Conservation (phyloP, 2,888 invertebrate species). For the Cacoxenus indagator region DNA sequence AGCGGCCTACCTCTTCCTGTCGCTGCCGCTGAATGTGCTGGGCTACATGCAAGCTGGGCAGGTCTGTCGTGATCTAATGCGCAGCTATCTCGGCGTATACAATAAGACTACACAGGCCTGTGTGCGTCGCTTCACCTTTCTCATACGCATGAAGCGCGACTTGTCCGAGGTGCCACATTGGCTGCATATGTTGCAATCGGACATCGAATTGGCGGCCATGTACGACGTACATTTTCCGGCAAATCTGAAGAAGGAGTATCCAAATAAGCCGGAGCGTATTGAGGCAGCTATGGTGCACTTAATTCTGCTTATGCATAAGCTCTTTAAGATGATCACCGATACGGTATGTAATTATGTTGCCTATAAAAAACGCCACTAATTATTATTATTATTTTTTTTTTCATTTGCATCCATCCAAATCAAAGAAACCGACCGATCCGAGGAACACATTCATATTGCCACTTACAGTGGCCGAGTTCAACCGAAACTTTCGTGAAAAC, state of each 20-base stretch:
- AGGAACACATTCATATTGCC: slow-evolving; percentile 59
- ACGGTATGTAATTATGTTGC: slow-evolving; percentile 32
- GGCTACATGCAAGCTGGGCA: slow-evolving; percentile 66
- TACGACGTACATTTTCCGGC: slow-evolving; percentile 70
- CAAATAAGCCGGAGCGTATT: slow-evolving; percentile 54
- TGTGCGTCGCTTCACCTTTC: slow-evolving; percentile 76
- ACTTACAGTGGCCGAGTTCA: slow-evolving; percentile 63
- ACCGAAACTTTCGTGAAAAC: no score
- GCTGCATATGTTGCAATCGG: slow-evolving; percentile 76
- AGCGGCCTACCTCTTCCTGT: slow-evolving; percentile 74
- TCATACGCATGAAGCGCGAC: slow-evolving; percentile 75
- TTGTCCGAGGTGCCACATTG: slow-evolving; percentile 75
- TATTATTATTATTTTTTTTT: neutral
- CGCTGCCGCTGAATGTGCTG: slow-evolving; percentile 68
- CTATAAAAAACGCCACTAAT: neutral
- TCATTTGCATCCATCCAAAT: neutral
- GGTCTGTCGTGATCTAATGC: slow-evolving; percentile 74
- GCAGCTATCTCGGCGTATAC: slow-evolving; percentile 71
- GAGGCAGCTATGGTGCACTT: slow-evolving; percentile 66
- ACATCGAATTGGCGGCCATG: slow-evolving; percentile 71
- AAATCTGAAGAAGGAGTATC: slow-evolving; percentile 62
- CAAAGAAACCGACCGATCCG: slow-evolving; percentile 33
- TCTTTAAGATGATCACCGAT: slow-evolving; percentile 60
- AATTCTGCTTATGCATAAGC: slow-evolving; percentile 61
- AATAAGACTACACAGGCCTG: slow-evolving; percentile 81